phyloP scores from a whole-genome alignment of 2,888 invertebrate genomes.

The Cyclophora albipunctata region DNA sequence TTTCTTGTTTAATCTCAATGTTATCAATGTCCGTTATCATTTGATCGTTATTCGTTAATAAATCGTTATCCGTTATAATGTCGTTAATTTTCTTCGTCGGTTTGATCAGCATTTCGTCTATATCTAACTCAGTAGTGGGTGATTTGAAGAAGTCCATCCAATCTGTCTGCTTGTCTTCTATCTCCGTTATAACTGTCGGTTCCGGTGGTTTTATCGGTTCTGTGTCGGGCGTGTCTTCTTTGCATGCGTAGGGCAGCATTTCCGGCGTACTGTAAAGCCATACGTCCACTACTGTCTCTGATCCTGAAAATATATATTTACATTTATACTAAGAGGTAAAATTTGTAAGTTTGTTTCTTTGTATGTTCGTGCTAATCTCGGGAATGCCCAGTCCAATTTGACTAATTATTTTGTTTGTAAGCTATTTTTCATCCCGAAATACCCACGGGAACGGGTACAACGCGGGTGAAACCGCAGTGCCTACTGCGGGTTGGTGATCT shows the following conservation, averaged over 20 bases:
- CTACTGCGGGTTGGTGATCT: too few relatives aligned
- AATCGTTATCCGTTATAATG: too few relatives aligned
- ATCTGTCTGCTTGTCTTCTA: slow-evolving; percentile 6
- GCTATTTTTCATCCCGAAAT: too few relatives aligned
- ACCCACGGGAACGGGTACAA: too few relatives aligned
- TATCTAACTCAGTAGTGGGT: slow-evolving; percentile 44
- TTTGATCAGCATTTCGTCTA: slow-evolving; percentile 63
- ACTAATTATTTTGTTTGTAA: too few relatives aligned
- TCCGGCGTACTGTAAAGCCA: slow-evolving; percentile 76
- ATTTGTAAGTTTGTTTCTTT: too few relatives aligned
- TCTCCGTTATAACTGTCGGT: not conserved
- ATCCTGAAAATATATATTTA: slow-evolving; percentile 67
- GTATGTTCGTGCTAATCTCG: too few relatives aligned
- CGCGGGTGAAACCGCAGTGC: too few relatives aligned
- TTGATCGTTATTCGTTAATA: not conserved
- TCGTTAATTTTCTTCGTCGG: slow-evolving; percentile 26
- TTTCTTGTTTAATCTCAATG: not conserved
- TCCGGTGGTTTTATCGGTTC: not conserved
- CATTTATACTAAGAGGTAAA: too few relatives aligned
- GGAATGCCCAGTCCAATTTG: too few relatives aligned
- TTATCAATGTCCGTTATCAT: not conserved
- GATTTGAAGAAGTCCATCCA: slow-evolving; percentile 66
- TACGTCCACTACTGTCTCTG: slow-evolving; percentile 86
- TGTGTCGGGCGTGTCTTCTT: slow-evolving; percentile 28
- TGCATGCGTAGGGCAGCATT: slow-evolving; percentile 54